Conservation (phyloP, 2,888 invertebrate species). For the Scaptomyza cyrtandrae region DNA sequence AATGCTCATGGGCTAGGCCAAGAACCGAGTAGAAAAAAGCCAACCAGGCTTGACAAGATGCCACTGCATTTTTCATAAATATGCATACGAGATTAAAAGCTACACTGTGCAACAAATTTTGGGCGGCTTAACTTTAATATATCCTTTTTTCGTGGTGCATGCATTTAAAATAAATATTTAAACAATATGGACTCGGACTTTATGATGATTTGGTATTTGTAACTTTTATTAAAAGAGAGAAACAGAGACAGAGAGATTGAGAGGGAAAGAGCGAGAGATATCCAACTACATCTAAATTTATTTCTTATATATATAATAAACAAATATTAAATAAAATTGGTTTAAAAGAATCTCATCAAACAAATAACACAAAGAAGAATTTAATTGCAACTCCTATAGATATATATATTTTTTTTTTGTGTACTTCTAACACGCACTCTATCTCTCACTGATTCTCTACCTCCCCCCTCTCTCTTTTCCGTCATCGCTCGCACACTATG, state of each 20-base stretch:
- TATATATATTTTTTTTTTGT: neutral
- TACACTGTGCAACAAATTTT: neutral
- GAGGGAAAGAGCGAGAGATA: no score
- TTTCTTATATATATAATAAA: no score
- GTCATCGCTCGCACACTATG: neutral
- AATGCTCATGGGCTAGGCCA: slow-evolving; percentile 35
- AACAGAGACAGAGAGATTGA: no score
- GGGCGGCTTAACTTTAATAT: neutral
- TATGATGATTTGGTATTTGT: neutral
- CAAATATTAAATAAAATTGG: no score
- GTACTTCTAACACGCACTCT: neutral
- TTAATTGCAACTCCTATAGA: neutral
- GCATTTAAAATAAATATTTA: neutral
- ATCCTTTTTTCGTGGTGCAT: neutral
- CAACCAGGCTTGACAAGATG: slow-evolving; percentile 61
- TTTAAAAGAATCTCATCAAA: no score
- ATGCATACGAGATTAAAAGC: slow-evolving; percentile 60
- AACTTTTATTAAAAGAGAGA: no score
- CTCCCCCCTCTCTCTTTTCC: neutral
- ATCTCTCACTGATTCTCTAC: neutral
- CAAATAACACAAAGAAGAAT: neutral
- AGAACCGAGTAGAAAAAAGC: slow-evolving; percentile 2
- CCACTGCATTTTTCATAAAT: slow-evolving; percentile 78
- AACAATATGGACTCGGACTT: neutral
- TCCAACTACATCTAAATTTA: no score